Evolutionary conservation across 2,113 vertebrate genomes (phyloP).

Genomic region (Baryphthengus martii): DNA sequence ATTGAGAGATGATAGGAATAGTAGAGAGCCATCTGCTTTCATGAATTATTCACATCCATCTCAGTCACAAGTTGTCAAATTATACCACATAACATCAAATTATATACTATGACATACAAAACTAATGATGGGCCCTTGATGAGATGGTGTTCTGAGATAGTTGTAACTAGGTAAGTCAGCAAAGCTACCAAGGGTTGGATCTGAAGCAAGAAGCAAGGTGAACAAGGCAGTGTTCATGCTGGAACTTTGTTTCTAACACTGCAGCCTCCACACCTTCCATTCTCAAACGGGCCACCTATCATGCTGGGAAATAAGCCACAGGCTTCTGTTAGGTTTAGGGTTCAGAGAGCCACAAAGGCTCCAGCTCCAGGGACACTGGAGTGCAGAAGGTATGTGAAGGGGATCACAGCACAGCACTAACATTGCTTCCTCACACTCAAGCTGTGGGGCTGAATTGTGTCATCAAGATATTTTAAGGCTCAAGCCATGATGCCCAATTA

Average conservation of each 20-base stretch:
- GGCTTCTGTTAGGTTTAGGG: too few species aligned
- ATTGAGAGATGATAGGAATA: neutral
- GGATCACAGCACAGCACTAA: too few species aligned
- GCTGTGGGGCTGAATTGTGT: neutral
- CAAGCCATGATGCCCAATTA: neutral
- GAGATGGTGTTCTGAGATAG: neutral
- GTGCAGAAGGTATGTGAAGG: too few species aligned
- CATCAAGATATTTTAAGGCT: neutral
- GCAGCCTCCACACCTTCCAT: too few species aligned
- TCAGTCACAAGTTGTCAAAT: neutral
- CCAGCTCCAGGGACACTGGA: too few species aligned
- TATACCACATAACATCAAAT: neutral
- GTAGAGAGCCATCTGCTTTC: neutral
- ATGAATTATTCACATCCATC: neutral
- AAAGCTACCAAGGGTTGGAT: neutral
- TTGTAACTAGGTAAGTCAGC: neutral
- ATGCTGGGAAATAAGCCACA: too few species aligned
- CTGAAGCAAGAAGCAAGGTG: neutral
- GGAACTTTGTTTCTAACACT: too few species aligned
- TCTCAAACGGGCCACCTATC: too few species aligned
- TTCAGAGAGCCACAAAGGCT: too few species aligned
- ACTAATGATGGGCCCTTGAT: neutral
- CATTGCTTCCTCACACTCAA: neutral
- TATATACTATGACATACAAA: neutral
- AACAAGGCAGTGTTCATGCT: neutral